Conservation (phyloP, 2,797 vertebrate species). For the Crenuchus spilurus region DNA sequence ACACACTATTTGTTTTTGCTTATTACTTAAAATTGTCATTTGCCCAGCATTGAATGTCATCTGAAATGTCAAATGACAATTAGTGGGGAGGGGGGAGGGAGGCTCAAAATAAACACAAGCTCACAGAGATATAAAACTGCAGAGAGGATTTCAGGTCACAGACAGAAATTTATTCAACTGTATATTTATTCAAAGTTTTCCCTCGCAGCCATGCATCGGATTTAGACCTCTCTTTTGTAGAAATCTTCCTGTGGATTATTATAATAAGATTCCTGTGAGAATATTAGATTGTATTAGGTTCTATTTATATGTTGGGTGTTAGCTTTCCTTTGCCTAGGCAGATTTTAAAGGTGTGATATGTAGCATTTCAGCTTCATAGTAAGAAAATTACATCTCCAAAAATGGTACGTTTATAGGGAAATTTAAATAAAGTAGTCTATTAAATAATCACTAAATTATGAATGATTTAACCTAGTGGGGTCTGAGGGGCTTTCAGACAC, state of each 20-base stretch:
- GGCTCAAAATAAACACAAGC: conserved; percentile 2
- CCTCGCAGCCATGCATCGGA: neutral
- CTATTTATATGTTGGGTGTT: neutral
- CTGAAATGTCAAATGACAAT: conserved; percentile 8
- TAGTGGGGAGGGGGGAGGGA: neutral
- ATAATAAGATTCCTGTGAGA: conserved; percentile 16
- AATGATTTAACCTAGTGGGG: no score
- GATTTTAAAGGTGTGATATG: conserved; percentile 16
- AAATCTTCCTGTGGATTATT: conserved; percentile 19
- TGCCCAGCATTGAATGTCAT: neutral
- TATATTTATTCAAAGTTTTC: neutral
- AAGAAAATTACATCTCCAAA: no score
- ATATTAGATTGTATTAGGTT: conserved; percentile 8
- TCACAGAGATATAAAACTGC: neutral
- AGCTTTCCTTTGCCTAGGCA: neutral
- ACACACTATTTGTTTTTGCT: neutral
- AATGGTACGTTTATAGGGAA: no score
- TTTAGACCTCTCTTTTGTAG: conserved; percentile 14
- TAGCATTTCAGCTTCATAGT: no score
- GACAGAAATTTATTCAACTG: neutral
- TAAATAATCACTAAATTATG: no score
- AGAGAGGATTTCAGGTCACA: conserved; percentile 9
- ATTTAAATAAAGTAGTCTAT: no score
- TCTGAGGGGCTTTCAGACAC: no score
- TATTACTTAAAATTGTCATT: neutral